phyloP scores from a whole-genome alignment of 2,113 vertebrate genomes.

The Scophthalmus maximus region DNA sequence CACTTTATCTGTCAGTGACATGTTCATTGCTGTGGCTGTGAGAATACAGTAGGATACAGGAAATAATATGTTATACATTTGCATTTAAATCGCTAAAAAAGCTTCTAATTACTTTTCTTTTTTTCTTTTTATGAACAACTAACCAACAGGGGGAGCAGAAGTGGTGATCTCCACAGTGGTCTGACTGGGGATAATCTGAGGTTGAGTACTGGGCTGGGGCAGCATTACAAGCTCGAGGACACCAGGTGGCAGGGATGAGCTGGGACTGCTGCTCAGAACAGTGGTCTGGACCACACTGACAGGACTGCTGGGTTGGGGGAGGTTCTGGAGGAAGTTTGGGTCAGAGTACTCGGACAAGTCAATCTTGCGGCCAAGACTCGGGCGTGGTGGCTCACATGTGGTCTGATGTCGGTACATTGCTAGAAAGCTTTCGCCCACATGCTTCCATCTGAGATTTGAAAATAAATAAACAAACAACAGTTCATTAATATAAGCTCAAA shows the following conservation, averaged over 20 bases:
- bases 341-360: conserved; percentile 93
- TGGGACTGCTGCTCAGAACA: conserved; percentile 80
- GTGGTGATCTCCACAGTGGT: conserved; percentile 83
- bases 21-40: conserved; percentile 80
- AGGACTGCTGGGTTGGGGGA: conserved; percentile 82
- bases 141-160: conserved; percentile 78
- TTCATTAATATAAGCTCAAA: neutral
- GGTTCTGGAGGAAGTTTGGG: conserved; percentile 78
- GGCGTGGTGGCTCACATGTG: conserved; percentile 90
- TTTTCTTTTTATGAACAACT: conserved; percentile 57
- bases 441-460: conserved; percentile 89
- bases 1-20: conserved; percentile 87
- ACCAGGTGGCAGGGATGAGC: conserved; percentile 73
- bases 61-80: neutral
- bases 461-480: neutral
- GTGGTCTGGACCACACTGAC: conserved; percentile 83
- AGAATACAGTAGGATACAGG: neutral
- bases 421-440: conserved; percentile 91
- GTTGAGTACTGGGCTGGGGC: conserved; percentile 57
- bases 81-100: neutral
- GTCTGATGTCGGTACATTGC: conserved; percentile 94
- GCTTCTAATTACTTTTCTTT: neutral
- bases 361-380: conserved; percentile 90
- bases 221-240: conserved; percentile 64
- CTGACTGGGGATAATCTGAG: conserved; percentile 71